These are phyloP conservation scores for Chlorops oryzae DNA, from an alignment of 1,140 invertebrate species.

Conservation along the genomic window DNA sequence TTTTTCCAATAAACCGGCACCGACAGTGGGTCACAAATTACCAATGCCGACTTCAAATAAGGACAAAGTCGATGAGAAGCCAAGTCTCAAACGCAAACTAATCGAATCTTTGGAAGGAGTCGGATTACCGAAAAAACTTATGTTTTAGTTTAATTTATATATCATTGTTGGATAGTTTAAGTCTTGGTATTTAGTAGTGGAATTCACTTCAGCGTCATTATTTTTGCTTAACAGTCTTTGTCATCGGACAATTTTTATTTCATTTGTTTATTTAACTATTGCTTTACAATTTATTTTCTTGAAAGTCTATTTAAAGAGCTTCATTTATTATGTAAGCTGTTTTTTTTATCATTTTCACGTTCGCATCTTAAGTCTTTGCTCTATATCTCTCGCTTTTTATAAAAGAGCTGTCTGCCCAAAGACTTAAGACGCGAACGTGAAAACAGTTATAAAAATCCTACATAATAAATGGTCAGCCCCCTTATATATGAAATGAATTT, in stretches of 20 bases:
- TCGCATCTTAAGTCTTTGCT: no score
- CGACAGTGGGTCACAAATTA: slow-evolving; percentile 71
- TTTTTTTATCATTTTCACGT: no score
- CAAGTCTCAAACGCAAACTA: slow-evolving; percentile 18
- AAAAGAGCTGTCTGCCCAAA: no score
- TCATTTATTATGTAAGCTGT: neutral
- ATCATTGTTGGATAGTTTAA: no score
- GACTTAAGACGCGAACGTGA: no score
- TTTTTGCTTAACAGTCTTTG: neutral
- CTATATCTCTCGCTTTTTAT: no score
- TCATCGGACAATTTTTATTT: neutral
- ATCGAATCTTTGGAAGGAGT: slow-evolving; percentile 16
- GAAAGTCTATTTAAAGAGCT: slow-evolving; percentile 1
- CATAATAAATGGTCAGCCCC: no score
- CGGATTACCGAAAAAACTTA: slow-evolving; percentile 15
- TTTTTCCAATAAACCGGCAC: slow-evolving; percentile 83
- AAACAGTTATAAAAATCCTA: no score
- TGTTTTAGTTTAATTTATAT: slow-evolving; percentile 1
- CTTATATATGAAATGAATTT: no score
- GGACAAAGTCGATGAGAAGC: slow-evolving; percentile 14
- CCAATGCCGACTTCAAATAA: slow-evolving; percentile 59
- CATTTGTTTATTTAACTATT: neutral
- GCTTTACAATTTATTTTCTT: neutral
- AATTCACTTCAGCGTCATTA: no score
- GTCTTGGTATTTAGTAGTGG: no score